phyloP scores from a whole-genome alignment of 2,113 vertebrate species.

The Felis catus region F.catus_Fca126_mat1.0 CM031418.1:88054501-88055000 shows the following conservation, averaged over 20 bases:
- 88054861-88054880: conserved; percentile 33
- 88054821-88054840: conserved; percentile 26
- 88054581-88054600: conserved; percentile 30
- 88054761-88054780: neutral
- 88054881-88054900: conserved; percentile 18
- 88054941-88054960: neutral
- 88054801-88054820: conserved; percentile 25
- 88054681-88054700: neutral
- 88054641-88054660: conserved; percentile 25
- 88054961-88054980: conserved; percentile 36
- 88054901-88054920: neutral
- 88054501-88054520: conserved; percentile 18
- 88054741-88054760: neutral
- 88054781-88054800: neutral
- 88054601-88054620: conserved; percentile 11
- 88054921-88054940: neutral
- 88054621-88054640: neutral
- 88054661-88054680: conserved; percentile 32
- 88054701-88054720: neutral
- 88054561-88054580: neutral
- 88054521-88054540: neutral
- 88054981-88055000: conserved; percentile 35
- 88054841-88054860: conserved; percentile 1
- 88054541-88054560: neutral
- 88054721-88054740: neutral